Evolutionary conservation across 2,797 vertebrate species (phyloP), one percentile per base, ranked within the genome.

Genomic region (Hafferia zeledoni): DNA sequence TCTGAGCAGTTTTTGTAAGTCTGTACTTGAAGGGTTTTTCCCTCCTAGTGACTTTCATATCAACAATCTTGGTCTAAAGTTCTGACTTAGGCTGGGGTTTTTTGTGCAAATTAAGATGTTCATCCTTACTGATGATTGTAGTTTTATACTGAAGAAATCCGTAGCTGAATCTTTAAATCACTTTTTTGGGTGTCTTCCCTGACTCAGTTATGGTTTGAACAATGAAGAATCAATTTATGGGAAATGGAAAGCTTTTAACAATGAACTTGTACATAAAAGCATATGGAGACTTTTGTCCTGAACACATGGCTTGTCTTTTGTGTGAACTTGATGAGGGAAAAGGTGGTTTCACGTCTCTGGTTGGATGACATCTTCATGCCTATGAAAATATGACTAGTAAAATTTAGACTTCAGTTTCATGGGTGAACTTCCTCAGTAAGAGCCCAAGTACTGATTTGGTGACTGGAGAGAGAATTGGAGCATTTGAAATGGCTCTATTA

Each of bases 231-330:
- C 43, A 57, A 12, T 65, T 50, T 16, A 22, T 79, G 23, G 28
- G 35, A 59, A 77, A 44, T 1, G 0, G 20, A 80, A 72, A 37
- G 10, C n/a, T 85, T 82, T 57, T 50, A 59, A 37, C 14, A 47
- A 31, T 50, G 35, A 28, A 17, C 5, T 44, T 0, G 0, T 44
- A 28, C 25, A 4, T 68, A 13, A 63, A 87, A 50, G 4, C 1
- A 0, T 52, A 13, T 37, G 49, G 35, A 35, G 14, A 23, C 4
- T 11, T 53, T 17, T 59, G 70, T 67, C 6, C 22, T 33, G 31
- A 61, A 5, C 5, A 19, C 3, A 1, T 19, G 3, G 11, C 39
- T 74, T 80, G 13, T 23, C 17, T 87, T 87, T 46, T 77, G 16
- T 63, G 24, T 25, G 44, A 83, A 17, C 30, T 41, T 46, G 3